Evolutionary conservation across 2,888 invertebrate genomes (phyloP).

Genomic region (Mesorhabditis spiculigera): DNA sequence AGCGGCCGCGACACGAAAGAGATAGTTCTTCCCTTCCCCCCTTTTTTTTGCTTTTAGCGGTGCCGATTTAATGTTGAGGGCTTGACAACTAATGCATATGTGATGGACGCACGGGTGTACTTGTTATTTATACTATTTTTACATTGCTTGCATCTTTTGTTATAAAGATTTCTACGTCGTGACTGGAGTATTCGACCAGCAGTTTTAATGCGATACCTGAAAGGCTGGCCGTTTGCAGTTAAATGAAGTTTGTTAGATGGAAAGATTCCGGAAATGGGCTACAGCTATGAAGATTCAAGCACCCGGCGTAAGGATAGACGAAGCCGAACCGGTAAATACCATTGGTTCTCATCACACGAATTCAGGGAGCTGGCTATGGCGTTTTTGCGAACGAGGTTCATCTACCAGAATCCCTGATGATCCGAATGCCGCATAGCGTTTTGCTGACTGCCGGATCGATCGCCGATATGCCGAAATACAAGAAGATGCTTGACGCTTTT

Average conservation of each 20-base stretch:
- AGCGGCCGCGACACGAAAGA: too few relatives aligned
- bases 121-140: too few relatives aligned
- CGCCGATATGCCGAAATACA: constrained; percentile 36
- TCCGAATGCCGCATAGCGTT: constrained; percentile 24
- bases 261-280: constrained; percentile 13
- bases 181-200: too few relatives aligned
- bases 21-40: too few relatives aligned
- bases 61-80: too few relatives aligned
- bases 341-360: background rate
- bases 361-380: constrained; percentile 35
- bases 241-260: background rate
- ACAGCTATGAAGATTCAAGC: background rate
- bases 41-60: too few relatives aligned
- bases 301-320: constrained; percentile 8
- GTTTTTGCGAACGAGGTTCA: constrained; percentile 25
- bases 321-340: constrained; percentile 13
- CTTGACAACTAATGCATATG: too few relatives aligned
- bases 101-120: too few relatives aligned
- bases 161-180: too few relatives aligned
- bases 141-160: too few relatives aligned
- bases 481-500: constrained; percentile 23
- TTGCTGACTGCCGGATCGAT: constrained; percentile 35
- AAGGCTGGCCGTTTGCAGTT: too few relatives aligned
- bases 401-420: constrained; percentile 25
- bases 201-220: too few relatives aligned